phyloP scores from a whole-genome alignment of 2,888 invertebrate species.

The Lapara coniferarum region DNA sequence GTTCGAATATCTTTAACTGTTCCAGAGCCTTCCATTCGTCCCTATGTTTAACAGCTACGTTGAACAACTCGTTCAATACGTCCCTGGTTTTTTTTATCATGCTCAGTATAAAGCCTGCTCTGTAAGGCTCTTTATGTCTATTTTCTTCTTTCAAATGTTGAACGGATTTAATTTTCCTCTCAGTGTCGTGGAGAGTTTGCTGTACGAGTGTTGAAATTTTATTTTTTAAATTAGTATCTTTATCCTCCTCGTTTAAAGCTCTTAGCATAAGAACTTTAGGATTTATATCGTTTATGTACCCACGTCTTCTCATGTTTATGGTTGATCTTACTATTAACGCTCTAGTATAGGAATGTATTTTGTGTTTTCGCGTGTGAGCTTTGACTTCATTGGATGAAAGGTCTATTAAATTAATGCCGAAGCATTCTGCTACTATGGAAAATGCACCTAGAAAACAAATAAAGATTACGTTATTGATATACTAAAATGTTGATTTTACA shows the following conservation, averaged over 20 bases:
- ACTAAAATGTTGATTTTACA: neutral
- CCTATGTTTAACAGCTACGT: conserved; percentile 67
- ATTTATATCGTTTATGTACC: conserved; percentile 27
- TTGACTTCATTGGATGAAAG: conserved; percentile 30
- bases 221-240: conserved; percentile 58
- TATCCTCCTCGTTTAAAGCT: conserved; percentile 44
- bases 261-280: conserved; percentile 36
- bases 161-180: conserved; percentile 54
- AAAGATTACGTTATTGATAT: neutral
- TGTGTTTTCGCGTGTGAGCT: neutral
- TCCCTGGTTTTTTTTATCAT: conserved; percentile 68
- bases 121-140: conserved; percentile 55
- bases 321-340: conserved; percentile 6
- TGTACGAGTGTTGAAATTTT: conserved; percentile 64
- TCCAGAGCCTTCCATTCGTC: conserved; percentile 70
- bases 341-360: conserved; percentile 4
- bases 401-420: conserved; percentile 47
- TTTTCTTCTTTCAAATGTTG: conserved; percentile 49
- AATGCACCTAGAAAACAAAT: conserved; percentile 36
- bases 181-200: conserved; percentile 64
- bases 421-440: conserved; percentile 38
- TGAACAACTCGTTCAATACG: conserved; percentile 67
- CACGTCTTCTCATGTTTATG: conserved; percentile 18
- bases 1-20: conserved; percentile 70
- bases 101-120: conserved; percentile 65